Base-by-base conservation (phyloP, 2,113 vertebrate genomes). In the Sakesphorus luctuosus region DNA sequence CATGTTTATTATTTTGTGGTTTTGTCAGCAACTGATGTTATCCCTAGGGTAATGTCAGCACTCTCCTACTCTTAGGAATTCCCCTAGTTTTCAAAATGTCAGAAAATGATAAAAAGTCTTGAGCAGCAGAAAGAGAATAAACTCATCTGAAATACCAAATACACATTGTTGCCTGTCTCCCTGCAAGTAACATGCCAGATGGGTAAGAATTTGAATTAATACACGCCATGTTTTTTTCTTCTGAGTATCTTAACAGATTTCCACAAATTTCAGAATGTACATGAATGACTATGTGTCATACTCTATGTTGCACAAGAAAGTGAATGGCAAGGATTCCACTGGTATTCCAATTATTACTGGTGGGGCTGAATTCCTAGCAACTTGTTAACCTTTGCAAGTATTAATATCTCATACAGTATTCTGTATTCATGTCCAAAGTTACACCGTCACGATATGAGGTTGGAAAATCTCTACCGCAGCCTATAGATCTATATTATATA, bases 1-100 rank as follows among this genome's bases (percentile, higher is more conserved):
- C 16, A 8, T 13, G 33, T 53, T 50, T 71, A 59, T 46, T 77
- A 72, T 96, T 92, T 59, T 3, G 11, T 81, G 43, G 38, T 67
- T 95, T 88, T 94, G 86, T 74, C 55, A 84, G 79, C 38, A 90
- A 89, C 59, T 74, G 79, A 76, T 80, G 50, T 55, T 90, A 93
- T 80, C 73, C 56, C 72, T 47, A 40, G 61, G 49, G 55, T 71
- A 90, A 77, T 38, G 63, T 71, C 76, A 94, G 73, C 59, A 74
- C 17, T 84, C 23, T 71, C 38, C n/a, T 71, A 67, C 33, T 63
- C 79, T 46, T 12, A 61, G 61, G 46, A 94, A 88, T 85, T 94
- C 63, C 71, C 55, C 58, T 33, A 58, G 36, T 50, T 61, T 52
- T 89, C 50, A 66, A 50, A 71, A 81, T 78, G 53, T 61, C 73